Evolutionary conservation across 2,888 invertebrate species (phyloP).

Genomic region (Dynastes maya): DNA sequence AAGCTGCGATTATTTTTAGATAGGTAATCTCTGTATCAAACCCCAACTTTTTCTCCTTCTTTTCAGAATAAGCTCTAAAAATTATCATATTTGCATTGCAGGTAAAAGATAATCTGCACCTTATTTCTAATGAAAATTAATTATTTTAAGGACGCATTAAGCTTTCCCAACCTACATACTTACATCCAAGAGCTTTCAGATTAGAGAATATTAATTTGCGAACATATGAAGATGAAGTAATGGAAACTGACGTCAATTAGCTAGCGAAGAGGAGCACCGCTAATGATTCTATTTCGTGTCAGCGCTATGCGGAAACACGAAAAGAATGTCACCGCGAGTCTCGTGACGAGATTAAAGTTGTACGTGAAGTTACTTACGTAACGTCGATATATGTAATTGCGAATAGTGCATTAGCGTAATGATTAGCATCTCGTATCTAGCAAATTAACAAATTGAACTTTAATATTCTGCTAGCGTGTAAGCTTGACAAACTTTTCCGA

Average conservation of each 20-base stretch:
- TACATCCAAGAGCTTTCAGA: neutral
- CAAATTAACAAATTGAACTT: neutral
- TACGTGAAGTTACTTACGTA: neutral
- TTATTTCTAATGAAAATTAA: too few relatives aligned
- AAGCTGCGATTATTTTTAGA: too few relatives aligned
- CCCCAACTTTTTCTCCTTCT: too few relatives aligned
- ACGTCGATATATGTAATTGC: neutral
- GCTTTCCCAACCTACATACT: too few relatives aligned
- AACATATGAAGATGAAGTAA: neutral
- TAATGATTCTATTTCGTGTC: slow-evolving; percentile 12
- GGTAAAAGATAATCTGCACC: too few relatives aligned
- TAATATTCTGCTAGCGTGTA: too few relatives aligned
- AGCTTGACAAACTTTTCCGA: too few relatives aligned
- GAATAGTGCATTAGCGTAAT: neutral
- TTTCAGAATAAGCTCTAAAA: too few relatives aligned
- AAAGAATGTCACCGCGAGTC: slow-evolving; percentile 8
- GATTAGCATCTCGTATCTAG: neutral
- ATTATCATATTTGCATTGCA: too few relatives aligned
- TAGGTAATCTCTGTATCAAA: too few relatives aligned
- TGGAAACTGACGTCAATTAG: slow-evolving; percentile 1
- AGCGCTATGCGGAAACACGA: neutral
- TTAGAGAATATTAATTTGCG: slow-evolving; percentile 8
- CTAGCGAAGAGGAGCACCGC: neutral
- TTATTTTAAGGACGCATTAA: too few relatives aligned
- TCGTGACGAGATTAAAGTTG: slow-evolving; percentile 3